phyloP scores from a whole-genome alignment of 2,797 vertebrate species.

The Sebastes iracundus region DNA sequence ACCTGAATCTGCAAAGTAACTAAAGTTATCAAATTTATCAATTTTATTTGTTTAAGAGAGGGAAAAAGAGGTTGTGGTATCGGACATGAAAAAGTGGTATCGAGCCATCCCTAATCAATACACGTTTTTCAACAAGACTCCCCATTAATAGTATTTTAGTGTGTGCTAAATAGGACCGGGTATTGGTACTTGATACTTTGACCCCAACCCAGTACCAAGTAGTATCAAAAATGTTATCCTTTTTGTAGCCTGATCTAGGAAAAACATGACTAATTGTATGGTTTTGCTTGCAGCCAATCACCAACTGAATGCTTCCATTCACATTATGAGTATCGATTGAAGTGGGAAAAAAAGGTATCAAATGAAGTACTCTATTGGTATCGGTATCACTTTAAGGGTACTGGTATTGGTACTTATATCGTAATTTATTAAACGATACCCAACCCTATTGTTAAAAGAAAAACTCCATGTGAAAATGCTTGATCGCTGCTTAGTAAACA shows the following conservation, averaged over 20 bases:
- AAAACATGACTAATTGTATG: not conserved
- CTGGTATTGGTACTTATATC: not conserved
- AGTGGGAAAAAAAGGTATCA: not conserved
- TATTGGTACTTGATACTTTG: not conserved
- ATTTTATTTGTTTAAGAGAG: too few species aligned
- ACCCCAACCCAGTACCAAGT: not conserved
- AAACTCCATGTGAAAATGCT: not conserved
- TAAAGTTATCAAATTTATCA: too few species aligned
- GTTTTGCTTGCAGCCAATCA: too few species aligned
- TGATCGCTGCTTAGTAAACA: not conserved
- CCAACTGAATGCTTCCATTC: not conserved
- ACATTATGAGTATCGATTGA: too few species aligned
- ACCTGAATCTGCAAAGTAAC: too few species aligned
- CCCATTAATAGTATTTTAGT: not conserved
- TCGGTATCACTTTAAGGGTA: not conserved
- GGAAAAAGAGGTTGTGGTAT: too few species aligned
- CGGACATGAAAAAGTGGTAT: too few species aligned
- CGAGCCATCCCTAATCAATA: not conserved
- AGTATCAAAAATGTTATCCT: not conserved
- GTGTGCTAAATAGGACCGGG: too few species aligned
- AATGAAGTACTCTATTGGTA: not conserved
- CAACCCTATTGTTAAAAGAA: not conserved
- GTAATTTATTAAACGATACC: not conserved
- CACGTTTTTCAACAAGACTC: fast-evolving
- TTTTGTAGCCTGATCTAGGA: not conserved